phyloP scores from a whole-genome alignment of 2,888 invertebrate species.

The Ryuthela nishihirai region DNA sequence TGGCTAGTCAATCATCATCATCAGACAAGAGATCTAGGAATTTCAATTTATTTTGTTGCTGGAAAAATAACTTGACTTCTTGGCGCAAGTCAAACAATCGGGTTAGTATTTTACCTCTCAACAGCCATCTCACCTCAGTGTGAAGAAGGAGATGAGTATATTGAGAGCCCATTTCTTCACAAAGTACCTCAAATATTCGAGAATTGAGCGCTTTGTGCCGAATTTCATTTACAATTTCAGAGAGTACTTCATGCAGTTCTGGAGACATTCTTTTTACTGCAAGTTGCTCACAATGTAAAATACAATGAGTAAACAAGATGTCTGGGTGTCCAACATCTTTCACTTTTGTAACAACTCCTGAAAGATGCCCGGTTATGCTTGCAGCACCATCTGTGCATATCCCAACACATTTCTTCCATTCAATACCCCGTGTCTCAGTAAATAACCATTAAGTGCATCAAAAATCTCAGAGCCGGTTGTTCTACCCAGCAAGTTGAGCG shows the following conservation, averaged over 20 bases:
- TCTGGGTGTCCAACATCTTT: conserved; percentile 6
- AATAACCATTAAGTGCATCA: too few relatives aligned
- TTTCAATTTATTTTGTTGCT: too few relatives aligned
- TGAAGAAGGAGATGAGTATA: conserved; percentile 6
- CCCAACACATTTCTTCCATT: background rate
- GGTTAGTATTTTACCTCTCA: background rate
- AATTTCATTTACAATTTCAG: conserved; percentile 4
- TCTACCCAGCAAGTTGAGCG: too few relatives aligned
- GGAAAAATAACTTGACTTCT: too few relatives aligned
- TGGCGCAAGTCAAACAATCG: too few relatives aligned
- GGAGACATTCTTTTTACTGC: background rate
- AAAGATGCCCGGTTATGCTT: conserved; percentile 4
- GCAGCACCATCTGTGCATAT: background rate
- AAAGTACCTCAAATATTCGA: background rate
- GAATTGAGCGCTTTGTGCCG: background rate
- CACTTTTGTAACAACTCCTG: conserved; percentile 7
- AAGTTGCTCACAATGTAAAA: conserved; percentile 11
- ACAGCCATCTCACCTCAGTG: conserved; percentile 8
- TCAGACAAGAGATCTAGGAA: background rate
- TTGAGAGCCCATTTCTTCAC: background rate
- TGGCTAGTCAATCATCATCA: background rate
- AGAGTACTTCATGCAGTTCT: conserved; percentile 1
- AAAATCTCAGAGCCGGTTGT: too few relatives aligned
- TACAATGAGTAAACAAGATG: conserved; percentile 6
- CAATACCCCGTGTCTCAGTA: too few relatives aligned